Conservation (phyloP, 2,797 vertebrate genomes). For the Paramormyrops hopkinsi region DNA sequence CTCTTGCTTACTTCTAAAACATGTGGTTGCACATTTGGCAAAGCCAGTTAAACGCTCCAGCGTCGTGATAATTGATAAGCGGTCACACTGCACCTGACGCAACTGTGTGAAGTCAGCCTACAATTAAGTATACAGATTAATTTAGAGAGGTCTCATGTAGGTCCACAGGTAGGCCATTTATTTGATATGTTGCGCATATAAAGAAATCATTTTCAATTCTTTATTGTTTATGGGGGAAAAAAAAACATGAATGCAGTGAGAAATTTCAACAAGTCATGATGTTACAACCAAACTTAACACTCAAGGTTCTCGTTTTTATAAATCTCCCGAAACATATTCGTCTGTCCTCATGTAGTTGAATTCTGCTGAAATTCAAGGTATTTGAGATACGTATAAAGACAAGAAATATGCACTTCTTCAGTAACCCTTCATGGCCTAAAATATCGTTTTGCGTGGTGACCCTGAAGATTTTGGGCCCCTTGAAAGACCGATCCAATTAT, state of each 20-base stretch:
- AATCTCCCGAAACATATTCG: neutral
- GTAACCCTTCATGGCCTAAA: neutral
- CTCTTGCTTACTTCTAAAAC: neutral
- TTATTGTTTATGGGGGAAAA: neutral
- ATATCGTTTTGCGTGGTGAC: neutral
- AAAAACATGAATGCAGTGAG: neutral
- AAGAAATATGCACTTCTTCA: neutral
- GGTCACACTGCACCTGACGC: neutral
- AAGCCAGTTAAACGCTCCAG: neutral
- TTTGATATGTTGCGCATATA: neutral
- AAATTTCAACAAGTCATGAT: neutral
- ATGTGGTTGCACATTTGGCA: neutral
- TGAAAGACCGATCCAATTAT: neutral
- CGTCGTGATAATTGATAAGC: neutral
- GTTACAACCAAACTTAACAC: neutral
- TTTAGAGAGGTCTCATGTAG: neutral
- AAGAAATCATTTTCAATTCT: neutral
- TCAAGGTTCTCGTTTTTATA: neutral
- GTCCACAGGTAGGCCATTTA: neutral
- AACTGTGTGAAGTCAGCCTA: neutral
- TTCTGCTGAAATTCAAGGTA: neutral
- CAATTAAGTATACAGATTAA: neutral
- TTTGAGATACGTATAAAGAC: neutral
- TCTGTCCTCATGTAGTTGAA: neutral
- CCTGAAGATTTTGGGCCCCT: neutral